These are phyloP conservation scores for Esox lucius DNA, from an alignment of 2,797 vertebrate genomes.

Conservation along the genomic window DNA sequence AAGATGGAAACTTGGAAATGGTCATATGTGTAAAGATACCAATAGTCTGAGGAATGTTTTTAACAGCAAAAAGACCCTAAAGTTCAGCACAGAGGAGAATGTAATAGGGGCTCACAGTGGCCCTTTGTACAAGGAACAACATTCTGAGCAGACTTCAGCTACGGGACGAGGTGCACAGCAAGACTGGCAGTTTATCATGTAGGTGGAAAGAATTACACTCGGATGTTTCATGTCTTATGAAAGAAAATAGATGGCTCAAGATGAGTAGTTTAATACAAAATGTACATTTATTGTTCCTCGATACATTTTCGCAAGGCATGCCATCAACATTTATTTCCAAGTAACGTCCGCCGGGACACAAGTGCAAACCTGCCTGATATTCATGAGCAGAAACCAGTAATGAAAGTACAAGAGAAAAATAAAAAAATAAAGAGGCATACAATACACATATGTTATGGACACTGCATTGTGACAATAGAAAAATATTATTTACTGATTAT, in stretches of 20 bases:
- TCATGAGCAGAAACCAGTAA: constrained; percentile 52
- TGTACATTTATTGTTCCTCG: constrained; percentile 61
- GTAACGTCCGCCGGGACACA: constrained; percentile 63
- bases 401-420: constrained; percentile 39
- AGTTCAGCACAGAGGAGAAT: neutral
- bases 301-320: constrained; percentile 69
- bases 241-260: neutral
- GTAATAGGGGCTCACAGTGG: neutral
- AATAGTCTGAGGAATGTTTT: neutral
- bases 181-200: neutral
- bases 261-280: constrained; percentile 62
- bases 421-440: constrained; percentile 47
- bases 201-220: neutral
- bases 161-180: neutral
- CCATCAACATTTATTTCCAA: constrained; percentile 66
- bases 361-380: constrained; percentile 77
- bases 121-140: neutral
- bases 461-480: constrained; percentile 49
- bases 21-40: neutral
- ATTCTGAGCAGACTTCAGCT: neutral
- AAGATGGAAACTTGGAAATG: constrained; percentile 48
- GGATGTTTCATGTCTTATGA: neutral
- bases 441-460: constrained; percentile 54
- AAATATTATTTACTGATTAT: constrained; percentile 58
- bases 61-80: neutral